Base-by-base conservation (phyloP, 2,797 vertebrate genomes). In the Poeciliopsis infans region DNA sequence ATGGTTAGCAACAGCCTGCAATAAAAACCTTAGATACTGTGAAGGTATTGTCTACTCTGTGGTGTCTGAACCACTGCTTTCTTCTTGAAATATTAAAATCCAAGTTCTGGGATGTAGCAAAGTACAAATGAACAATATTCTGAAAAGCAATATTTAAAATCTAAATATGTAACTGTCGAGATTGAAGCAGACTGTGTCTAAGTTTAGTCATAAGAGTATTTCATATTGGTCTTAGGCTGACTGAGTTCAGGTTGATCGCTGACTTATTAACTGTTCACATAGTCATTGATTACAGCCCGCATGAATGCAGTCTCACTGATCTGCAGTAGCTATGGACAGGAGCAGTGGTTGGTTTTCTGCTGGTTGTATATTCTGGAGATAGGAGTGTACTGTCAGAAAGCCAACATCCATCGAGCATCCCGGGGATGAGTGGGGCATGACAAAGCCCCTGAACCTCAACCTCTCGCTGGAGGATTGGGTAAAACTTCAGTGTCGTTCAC, bases 401-500 rank as follows among this genome's bases (percentile, higher is more conserved):
- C 55, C 53, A 83, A 83, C 55, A 86, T 90, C 86, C 75, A 76
- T 83, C 85, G 85, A 85, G 83, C 87, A 88, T 88, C 82, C 82
- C 0, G 45, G 76, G 85, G 76, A 92, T 43, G 39, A 72, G 57
- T 47, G 1, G 73, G 55, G 89, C 84, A 91, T 86, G 83, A 83
- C 78, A 75, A 87, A 59, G 77, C 71, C 77, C 70, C 79, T 79
- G 74, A 91, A 90, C 81, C 85, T 61, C 78, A 84, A 87, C 78
- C 86, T 73, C 83, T 88, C 86, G 31, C 91, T 74, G 79, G 90
- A 89, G 90, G 85, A 88, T 83, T 85, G 87, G 82, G 80, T 83
- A 72, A 88, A 90, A 91, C 86, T 80, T 86, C 74, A 79, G 79
- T 46, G 55, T 78, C 23, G 80, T 89, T 93, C 90, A 89, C 53